Evolutionary conservation across 2,797 vertebrate genomes (phyloP), one percentile per base, ranked within the genome.

Genomic region (Enteromius treurensis): DNA sequence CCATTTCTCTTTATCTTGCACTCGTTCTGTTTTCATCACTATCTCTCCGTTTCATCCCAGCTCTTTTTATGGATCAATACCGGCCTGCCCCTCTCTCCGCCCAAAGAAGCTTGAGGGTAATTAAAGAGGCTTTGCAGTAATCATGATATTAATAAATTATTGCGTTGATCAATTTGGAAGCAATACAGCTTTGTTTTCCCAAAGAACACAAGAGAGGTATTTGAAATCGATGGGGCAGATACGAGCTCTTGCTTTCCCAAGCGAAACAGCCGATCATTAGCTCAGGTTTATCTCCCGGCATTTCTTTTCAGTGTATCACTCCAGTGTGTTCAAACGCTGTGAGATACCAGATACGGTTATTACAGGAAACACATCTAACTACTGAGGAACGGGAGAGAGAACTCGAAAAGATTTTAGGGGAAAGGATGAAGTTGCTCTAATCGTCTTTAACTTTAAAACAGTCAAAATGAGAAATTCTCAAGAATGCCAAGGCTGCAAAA

Each of bases 141-240:
- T 85, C 74, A 77, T 71, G 68, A 81, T 67, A 84, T 85, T 84
- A 87, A 88, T 82, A 80, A 81, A 85, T 29, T 0, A 77, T 64
- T 29, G 26, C 29, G 65, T 73, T 68, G 58, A 84, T 84, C 71
- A 60, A 70, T 73, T 70, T 58, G 26, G 65, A 86, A 23, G 53
- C 40, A 77, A 64, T 53, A 82, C 60, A 45, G 67, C 19, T 76
- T 82, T 82, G 69, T 80, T 85, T 82, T 76, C 21, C 45, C 49
- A 29, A 32, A 51, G 69, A 70, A 85, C 64, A 67, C 34, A 58
- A 49, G 60, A 62, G 79, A 82, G n/a, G 40, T 62, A 45, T 83
- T 71, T 71, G 21, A 49, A 64, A 84, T 86, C 78, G 40, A 81
- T 75, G 65, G 8, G 1, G 68, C 17, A 78, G 45, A 71, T 42